Base-by-base conservation (phyloP, 2,888 invertebrate genomes). In the Blastobasis lacticolella region DNA sequence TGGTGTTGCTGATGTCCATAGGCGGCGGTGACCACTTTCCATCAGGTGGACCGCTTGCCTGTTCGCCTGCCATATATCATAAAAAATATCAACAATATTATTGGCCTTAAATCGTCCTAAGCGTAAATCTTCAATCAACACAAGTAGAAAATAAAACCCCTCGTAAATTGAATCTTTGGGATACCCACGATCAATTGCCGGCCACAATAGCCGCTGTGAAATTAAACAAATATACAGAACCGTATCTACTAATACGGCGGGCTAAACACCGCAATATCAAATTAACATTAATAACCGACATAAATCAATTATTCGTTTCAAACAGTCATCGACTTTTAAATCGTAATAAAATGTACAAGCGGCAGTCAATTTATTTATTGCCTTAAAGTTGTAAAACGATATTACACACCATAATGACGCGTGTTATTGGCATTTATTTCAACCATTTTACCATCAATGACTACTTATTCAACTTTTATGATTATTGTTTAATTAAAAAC, bases 311-410 rank as follows among this genome's bases (percentile, higher is more conserved):
- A 87, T 85, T 78, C 79, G 76, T 80, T 78, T 78, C 71, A 78
- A 81, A 76, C 81, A 83, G 73, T 83, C 83, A 78, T 84, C 81
- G 84, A 86, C 81, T 86, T 82, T 86, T 83, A 86, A 88, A 87
- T 87, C 78, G 83, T 82, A 86, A 87, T 88, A 87, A 87, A 87
- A 82, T 85, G 74, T 81, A 85, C 81, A 78, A 85, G 78, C 85
- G 77, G 84, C 85, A 85, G 84, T 85, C 81, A 82, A 83, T 85
- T 78, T 84, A 85, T 87, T 88, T 87, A 87, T 84, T 84, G 79
- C 86, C 75, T 77, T 78, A 74, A 81, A 86, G 88, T 84, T 85
- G 87, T 88, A 84, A 87, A 88, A 79, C 82, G 74, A 85, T 87
- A 85, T 87, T 83, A 85, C 81, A 86, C 79, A 79, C 76, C 72